Evolutionary conservation across 2,113 vertebrate species (phyloP).

Genomic region (Megaptera novaeangliae): DNA sequence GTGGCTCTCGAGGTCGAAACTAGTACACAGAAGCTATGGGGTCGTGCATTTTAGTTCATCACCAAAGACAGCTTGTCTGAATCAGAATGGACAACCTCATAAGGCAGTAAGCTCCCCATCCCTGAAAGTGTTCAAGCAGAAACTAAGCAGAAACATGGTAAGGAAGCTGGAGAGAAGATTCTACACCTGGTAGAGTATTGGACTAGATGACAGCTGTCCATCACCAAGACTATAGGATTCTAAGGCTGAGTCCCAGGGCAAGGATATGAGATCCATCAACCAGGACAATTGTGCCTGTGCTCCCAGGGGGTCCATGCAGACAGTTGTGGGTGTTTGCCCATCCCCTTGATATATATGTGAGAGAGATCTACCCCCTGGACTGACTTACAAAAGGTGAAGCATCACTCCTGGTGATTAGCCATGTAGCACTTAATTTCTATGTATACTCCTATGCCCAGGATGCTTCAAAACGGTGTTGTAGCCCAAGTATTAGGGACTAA

Average conservation of each 20-base stretch:
- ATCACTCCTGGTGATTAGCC: background rate
- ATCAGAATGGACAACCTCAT: too few species aligned
- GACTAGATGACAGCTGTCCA: background rate
- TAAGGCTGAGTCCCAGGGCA: background rate
- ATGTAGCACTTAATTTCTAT: background rate
- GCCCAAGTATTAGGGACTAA: background rate
- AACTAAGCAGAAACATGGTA: background rate
- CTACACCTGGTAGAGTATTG: accelerated
- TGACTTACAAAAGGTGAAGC: background rate
- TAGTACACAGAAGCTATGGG: background rate
- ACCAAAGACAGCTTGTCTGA: background rate
- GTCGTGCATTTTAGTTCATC: background rate
- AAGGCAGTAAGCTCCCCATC: background rate
- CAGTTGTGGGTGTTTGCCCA: background rate
- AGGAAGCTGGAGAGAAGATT: background rate
- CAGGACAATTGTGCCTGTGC: background rate
- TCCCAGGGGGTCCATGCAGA: background rate
- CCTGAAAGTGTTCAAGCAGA: background rate
- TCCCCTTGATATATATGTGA: accelerated
- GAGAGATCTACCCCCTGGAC: background rate
- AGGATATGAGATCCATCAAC: background rate
- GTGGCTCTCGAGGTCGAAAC: background rate
- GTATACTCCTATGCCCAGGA: too few species aligned
- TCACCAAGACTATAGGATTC: background rate
- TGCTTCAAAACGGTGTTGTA: background rate